Conservation (phyloP, 2,797 vertebrate species). For the Ptychobarbus kaznakovi region DNA sequence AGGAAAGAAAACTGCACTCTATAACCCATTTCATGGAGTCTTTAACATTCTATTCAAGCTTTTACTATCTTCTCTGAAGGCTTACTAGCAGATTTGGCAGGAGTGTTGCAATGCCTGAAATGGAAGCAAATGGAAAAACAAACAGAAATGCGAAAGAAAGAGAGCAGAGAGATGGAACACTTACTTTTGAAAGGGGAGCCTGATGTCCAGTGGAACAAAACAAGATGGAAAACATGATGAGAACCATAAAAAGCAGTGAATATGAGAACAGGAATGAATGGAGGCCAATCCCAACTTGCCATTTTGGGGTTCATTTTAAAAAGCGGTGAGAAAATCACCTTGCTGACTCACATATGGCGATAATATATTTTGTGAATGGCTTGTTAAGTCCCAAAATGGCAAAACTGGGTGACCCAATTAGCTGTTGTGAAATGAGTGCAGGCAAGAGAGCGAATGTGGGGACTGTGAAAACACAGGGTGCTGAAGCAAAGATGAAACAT, state of each 20-base stretch:
- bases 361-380: background rate
- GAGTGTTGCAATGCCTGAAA: slow-evolving; percentile 45
- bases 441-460: slow-evolving; percentile 50
- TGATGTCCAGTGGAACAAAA: slow-evolving; percentile 89
- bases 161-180: slow-evolving; percentile 77
- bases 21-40: slow-evolving; percentile 12
- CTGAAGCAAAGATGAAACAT: slow-evolving; percentile 63
- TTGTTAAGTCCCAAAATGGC: slow-evolving; percentile 37
- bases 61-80: slow-evolving; percentile 35
- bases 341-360: background rate
- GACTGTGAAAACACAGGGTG: slow-evolving; percentile 62
- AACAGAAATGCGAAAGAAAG: slow-evolving; percentile 39
- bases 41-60: background rate
- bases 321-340: slow-evolving; percentile 18
- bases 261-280: slow-evolving; percentile 78
- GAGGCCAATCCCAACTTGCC: slow-evolving; percentile 55
- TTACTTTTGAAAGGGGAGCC: slow-evolving; percentile 93
- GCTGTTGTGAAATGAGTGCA: slow-evolving; percentile 45
- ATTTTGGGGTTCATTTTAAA: slow-evolving; percentile 31
- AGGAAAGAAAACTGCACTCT: background rate
- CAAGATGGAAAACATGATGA: slow-evolving; percentile 77
- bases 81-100: slow-evolving; percentile 45
- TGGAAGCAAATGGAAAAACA: slow-evolving; percentile 51
- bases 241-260: slow-evolving; percentile 71
- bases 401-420: slow-evolving; percentile 53